Percentiles rank a stretch among this genome's conserved stretches.
These are phyloP conservation scores for Sclerodermus sp. DNA, from an alignment of 2,888 invertebrate species.

Conservation along the genomic window DNA sequence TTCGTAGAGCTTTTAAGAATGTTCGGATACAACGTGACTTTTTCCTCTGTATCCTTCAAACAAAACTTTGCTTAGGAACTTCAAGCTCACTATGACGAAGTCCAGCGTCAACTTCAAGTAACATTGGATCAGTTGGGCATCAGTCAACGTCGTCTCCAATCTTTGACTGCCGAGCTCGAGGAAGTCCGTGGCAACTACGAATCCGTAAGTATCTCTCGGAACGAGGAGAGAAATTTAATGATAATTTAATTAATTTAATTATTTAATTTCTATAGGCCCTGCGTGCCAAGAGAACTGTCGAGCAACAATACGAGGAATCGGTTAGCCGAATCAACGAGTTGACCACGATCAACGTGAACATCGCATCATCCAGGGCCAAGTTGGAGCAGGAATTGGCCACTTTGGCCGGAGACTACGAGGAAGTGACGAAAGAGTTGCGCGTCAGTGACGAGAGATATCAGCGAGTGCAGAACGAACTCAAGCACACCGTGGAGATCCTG, in stretches of 20 bases:
- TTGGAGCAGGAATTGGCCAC: slow-evolving; percentile 91
- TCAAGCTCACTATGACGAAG: slow-evolving; percentile 94
- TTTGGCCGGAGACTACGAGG: slow-evolving; percentile 95
- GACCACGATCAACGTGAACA: slow-evolving; percentile 91
- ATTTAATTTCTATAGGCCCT: slow-evolving; percentile 67
- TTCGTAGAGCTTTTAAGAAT: too few species aligned
- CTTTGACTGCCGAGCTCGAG: slow-evolving; percentile 92
- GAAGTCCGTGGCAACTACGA: slow-evolving; percentile 92
- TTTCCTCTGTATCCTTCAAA: too few species aligned
- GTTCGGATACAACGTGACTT: too few species aligned
- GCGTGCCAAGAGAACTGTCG: slow-evolving; percentile 87
- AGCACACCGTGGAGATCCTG: slow-evolving; percentile 89
- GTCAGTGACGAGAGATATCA: slow-evolving; percentile 93
- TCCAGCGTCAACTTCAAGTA: slow-evolving; percentile 93
- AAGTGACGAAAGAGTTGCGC: slow-evolving; percentile 93
- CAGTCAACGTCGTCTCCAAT: slow-evolving; percentile 87
- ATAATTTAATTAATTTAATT: slow-evolving; percentile 18
- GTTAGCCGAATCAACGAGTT: slow-evolving; percentile 91
- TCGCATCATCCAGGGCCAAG: slow-evolving; percentile 91
- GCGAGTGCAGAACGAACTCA: slow-evolving; percentile 87
- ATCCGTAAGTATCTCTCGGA: slow-evolving; percentile 69
- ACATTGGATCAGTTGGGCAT: slow-evolving; percentile 92
- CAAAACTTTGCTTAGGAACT: slow-evolving; percentile 69
- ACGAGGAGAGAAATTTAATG: too few species aligned
- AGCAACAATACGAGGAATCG: slow-evolving; percentile 89